These are phyloP conservation scores for Callocephalon fimbriatum DNA, from an alignment of 2,113 vertebrate species.

Conservation along the genomic window DNA sequence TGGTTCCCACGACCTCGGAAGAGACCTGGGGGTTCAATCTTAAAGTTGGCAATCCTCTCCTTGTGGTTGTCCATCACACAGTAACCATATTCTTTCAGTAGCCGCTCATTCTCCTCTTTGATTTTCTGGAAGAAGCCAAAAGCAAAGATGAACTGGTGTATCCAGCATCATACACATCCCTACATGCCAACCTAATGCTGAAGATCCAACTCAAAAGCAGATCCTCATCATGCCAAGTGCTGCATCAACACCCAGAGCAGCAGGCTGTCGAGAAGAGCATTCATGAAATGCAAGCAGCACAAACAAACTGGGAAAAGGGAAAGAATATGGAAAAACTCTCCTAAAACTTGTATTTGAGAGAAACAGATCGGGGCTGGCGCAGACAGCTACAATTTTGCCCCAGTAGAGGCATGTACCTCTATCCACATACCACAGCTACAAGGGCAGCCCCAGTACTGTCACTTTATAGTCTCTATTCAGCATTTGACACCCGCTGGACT, in stretches of 20 bases:
- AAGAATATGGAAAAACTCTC: background rate
- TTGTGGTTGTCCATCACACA: constrained; percentile 98
- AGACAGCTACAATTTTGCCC: background rate
- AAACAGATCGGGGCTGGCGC: background rate
- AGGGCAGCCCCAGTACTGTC: background rate
- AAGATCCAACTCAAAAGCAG: background rate
- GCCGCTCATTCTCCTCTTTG: constrained; percentile 92
- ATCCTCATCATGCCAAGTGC: background rate
- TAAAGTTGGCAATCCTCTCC: constrained; percentile 96
- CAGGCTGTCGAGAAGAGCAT: background rate
- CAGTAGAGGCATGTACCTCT: accelerated
- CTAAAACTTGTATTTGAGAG: background rate
- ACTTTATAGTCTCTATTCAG: background rate
- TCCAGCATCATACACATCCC: background rate
- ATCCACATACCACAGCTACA: background rate
- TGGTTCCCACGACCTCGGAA: constrained; percentile 95
- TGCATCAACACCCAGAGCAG: background rate
- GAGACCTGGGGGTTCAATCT: constrained; percentile 94
- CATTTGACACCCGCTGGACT: background rate
- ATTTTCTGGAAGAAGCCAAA: constrained; percentile 84
- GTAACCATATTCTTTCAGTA: constrained; percentile 93
- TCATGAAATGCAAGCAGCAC: background rate
- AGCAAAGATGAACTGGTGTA: background rate
- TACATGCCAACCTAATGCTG: background rate
- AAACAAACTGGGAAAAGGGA: background rate